Percentiles rank a stretch among this genome's conserved stretches.
Conservation (phyloP, 2,888 invertebrate genomes). For the Erebia ligea region DNA sequence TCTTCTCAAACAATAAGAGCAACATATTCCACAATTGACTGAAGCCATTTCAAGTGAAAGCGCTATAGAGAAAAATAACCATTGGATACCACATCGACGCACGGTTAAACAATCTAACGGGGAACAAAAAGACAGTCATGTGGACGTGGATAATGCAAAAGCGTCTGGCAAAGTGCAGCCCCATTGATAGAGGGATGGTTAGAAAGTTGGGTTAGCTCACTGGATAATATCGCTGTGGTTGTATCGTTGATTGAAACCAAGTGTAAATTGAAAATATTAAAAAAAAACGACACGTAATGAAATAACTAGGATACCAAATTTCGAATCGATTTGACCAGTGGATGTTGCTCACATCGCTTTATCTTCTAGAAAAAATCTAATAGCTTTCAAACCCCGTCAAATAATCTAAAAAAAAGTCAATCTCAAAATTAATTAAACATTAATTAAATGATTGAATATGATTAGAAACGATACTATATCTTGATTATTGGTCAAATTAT, state of each 20-base stretch:
- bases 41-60: conserved; percentile 78
- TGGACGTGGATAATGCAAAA: conserved; percentile 78
- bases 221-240: neutral
- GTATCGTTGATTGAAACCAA: neutral
- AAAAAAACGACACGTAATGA: too few relatives aligned
- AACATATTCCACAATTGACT: conserved; percentile 81
- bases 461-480: too few relatives aligned
- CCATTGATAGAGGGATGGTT: conserved; percentile 41
- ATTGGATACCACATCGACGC: conserved; percentile 80
- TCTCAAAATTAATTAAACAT: too few relatives aligned
- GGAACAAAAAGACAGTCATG: conserved; percentile 81
- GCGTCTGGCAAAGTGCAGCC: conserved; percentile 49
- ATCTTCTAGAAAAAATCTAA: too few relatives aligned
- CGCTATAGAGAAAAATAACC: conserved; percentile 73
- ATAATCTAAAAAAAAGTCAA: too few relatives aligned
- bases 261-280: too few relatives aligned
- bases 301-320: too few relatives aligned
- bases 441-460: too few relatives aligned
- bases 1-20: conserved; percentile 79
- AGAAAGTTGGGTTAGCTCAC: conserved; percentile 16
- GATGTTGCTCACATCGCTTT: too few relatives aligned
- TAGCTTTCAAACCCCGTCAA: too few relatives aligned
- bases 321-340: too few relatives aligned
- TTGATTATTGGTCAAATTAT: too few relatives aligned
- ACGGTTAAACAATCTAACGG: conserved; percentile 81